Evolutionary conservation across 2,797 vertebrate genomes (phyloP).

Genomic region (Sebastes hubbsi): DNA sequence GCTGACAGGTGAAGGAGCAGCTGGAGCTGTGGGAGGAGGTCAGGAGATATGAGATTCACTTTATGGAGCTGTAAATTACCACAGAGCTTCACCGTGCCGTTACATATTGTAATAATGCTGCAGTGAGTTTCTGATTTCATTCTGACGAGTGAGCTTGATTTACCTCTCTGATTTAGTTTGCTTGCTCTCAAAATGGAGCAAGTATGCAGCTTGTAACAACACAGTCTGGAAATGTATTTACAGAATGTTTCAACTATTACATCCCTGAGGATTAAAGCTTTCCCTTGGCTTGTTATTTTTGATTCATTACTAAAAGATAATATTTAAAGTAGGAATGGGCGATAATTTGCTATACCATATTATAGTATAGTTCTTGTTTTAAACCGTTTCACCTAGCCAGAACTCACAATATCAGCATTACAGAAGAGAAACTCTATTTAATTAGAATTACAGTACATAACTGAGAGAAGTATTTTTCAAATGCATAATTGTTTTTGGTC

Average conservation of each 20-base stretch:
- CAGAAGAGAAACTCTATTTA: not conserved
- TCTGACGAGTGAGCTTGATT: not conserved
- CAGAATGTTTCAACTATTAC: too few species aligned
- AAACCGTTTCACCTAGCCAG: not conserved
- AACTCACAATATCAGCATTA: not conserved
- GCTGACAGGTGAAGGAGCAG: constrained; percentile 47
- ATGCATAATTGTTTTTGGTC: not conserved
- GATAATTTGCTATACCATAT: not conserved
- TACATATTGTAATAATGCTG: constrained; percentile 12
- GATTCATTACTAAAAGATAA: not conserved
- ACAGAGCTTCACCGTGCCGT: constrained; percentile 18
- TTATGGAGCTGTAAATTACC: constrained; percentile 52
- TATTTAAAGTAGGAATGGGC: not conserved
- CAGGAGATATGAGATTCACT: constrained; percentile 32
- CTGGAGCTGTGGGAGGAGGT: constrained; percentile 40
- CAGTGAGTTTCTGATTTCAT: not conserved
- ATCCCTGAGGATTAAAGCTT: not conserved
- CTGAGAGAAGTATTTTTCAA: not conserved
- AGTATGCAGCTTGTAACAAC: not conserved
- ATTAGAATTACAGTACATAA: not conserved
- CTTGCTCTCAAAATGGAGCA: not conserved
- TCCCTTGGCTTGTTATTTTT: not conserved
- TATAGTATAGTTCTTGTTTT: not conserved
- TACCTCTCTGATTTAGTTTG: not conserved
- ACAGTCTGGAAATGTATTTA: not conserved